Evolutionary conservation across 2,888 invertebrate genomes (phyloP).

Genomic region (Odontocolon sp.): DNA sequence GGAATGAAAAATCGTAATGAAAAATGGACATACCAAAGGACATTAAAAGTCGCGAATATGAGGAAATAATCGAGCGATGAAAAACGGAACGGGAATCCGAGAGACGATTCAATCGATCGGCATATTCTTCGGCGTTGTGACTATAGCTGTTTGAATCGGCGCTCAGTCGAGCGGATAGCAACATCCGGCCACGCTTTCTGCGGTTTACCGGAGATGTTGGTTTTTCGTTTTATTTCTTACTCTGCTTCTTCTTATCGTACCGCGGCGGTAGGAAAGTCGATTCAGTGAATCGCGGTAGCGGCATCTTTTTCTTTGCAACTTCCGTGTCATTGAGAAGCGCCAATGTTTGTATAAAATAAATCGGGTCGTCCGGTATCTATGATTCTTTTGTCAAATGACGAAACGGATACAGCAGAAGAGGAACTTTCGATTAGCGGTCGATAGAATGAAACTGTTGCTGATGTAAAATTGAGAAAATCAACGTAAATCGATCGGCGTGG

Average conservation of each 20-base stretch:
- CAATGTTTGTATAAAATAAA: constrained; percentile 32
- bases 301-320: constrained; percentile 23
- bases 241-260: constrained; percentile 48
- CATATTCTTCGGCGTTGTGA: constrained; percentile 42
- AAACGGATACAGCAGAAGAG: neutral
- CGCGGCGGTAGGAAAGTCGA: constrained; percentile 53
- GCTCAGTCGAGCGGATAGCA: constrained; percentile 72
- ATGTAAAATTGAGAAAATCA: neutral
- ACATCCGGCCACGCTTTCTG: constrained; percentile 79
- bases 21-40: too few relatives aligned
- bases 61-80: neutral
- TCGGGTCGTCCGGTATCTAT: constrained; percentile 12
- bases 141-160: constrained; percentile 66
- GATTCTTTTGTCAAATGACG: constrained; percentile 1
- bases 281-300: constrained; percentile 41
- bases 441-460: neutral
- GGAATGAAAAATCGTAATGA: too few relatives aligned
- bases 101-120: constrained; percentile 47
- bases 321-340: neutral
- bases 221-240: constrained; percentile 17
- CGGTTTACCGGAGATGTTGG: constrained; percentile 63
- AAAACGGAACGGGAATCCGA: neutral
- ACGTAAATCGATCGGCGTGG: constrained; percentile 38
- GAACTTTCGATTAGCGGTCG: constrained; percentile 26
- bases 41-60: too few relatives aligned